Conservation (phyloP, 1,140 invertebrate species). For the Sinella curviseta region DNA sequence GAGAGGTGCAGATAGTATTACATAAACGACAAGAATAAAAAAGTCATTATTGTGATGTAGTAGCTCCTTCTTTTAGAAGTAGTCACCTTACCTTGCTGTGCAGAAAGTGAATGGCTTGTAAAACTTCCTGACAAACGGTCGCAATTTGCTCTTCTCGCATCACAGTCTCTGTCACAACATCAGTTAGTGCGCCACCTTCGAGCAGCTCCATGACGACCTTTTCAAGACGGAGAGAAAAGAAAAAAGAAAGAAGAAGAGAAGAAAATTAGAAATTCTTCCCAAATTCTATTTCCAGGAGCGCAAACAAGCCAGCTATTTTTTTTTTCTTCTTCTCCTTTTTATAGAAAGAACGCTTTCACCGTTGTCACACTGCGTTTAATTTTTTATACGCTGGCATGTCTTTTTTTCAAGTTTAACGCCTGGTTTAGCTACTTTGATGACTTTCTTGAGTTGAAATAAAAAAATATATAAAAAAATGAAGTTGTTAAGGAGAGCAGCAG, state of each 20-base stretch:
- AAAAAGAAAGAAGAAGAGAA: conserved; percentile 16
- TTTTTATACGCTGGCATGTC: too few relatives aligned
- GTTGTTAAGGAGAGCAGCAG: too few relatives aligned
- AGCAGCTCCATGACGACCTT: conserved; percentile 84
- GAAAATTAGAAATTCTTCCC: conserved; percentile 20
- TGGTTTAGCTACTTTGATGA: not conserved
- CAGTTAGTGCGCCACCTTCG: conserved; percentile 92
- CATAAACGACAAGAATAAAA: too few relatives aligned
- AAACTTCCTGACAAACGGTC: conserved; percentile 86
- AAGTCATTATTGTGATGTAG: too few relatives aligned
- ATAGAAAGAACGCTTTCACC: too few relatives aligned
- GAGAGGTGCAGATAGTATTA: too few relatives aligned
- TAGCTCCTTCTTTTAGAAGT: not conserved
- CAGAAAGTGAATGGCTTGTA: conserved; percentile 88
- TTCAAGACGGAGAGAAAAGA: conserved; percentile 49
- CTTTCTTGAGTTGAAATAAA: not conserved
- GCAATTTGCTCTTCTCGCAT: conserved; percentile 98
- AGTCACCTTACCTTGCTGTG: conserved; percentile 67
- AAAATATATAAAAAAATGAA: not conserved
- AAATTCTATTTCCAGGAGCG: not conserved
- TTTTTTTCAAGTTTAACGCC: too few relatives aligned
- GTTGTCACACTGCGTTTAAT: too few relatives aligned
- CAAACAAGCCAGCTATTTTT: too few relatives aligned
- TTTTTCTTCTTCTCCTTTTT: too few relatives aligned
- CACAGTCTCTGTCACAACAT: conserved; percentile 95